Evolutionary conservation across 1,140 invertebrate genomes (phyloP).

Genomic region (Drosophila pseudoananassae): DNA sequence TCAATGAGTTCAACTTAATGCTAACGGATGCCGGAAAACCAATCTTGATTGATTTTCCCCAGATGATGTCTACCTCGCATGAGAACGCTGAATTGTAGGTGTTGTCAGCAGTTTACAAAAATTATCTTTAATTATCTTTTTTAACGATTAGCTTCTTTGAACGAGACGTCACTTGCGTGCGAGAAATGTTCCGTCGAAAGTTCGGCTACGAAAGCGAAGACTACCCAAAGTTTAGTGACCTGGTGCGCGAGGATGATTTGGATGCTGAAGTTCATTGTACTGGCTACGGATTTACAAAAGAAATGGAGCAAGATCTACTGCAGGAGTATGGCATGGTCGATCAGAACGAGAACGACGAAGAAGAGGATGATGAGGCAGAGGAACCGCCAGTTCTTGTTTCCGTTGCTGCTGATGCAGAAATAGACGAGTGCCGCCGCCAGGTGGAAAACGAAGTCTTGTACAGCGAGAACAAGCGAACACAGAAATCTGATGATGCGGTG

Average conservation of each 20-base stretch:
- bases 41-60: slow-evolving; percentile 98
- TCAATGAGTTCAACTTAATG: slow-evolving; percentile 99
- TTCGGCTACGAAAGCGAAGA: slow-evolving; percentile 96
- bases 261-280: slow-evolving; percentile 96
- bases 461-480: slow-evolving; percentile 64
- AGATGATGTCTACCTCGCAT: slow-evolving; percentile 98
- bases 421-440: slow-evolving; percentile 85
- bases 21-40: slow-evolving; percentile 92
- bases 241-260: slow-evolving; percentile 92
- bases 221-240: slow-evolving; percentile 93
- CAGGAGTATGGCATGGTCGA: slow-evolving; percentile 83
- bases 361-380: slow-evolving; percentile 23
- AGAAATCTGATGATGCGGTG: slow-evolving; percentile 72
- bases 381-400: slow-evolving; percentile 48
- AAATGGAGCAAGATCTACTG: slow-evolving; percentile 91
- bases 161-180: slow-evolving; percentile 96
- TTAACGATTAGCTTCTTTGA: slow-evolving; percentile 91
- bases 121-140: neutral
- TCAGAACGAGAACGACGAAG: slow-evolving; percentile 62
- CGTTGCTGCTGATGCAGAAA: slow-evolving; percentile 83
- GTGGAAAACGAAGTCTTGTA: slow-evolving; percentile 84
- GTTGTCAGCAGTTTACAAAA: neutral
- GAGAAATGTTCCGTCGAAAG: slow-evolving; percentile 95
- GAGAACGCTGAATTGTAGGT: slow-evolving; percentile 94
- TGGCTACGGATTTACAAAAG: slow-evolving; percentile 94